These are phyloP conservation scores for Clavelina lepadiformis DNA, from an alignment of 23 tunicate species.

Conservation along the genomic window DNA sequence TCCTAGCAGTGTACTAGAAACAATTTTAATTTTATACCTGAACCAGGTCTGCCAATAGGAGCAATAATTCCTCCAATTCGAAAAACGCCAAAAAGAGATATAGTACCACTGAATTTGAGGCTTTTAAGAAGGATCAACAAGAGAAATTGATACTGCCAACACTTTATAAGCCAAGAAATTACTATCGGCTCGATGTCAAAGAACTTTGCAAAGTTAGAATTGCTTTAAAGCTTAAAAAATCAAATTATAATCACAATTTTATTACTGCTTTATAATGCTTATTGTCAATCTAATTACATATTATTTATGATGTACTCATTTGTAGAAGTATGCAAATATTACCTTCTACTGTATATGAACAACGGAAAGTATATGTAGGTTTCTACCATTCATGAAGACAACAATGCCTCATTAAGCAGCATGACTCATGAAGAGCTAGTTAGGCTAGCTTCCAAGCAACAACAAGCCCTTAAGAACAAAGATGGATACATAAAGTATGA, in stretches of 20 bases:
- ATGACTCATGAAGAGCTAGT: slow-evolving; percentile 63
- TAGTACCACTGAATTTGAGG: too few relatives aligned
- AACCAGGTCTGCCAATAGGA: too few relatives aligned
- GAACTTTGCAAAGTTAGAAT: slow-evolving; percentile 79
- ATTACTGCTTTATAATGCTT: too few relatives aligned
- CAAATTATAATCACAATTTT: too few relatives aligned
- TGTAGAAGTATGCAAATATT: neutral
- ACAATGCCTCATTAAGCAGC: slow-evolving; percentile 20
- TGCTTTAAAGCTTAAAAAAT: too few relatives aligned
- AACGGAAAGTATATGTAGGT: slow-evolving; percentile 39
- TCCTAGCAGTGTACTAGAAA: too few relatives aligned
- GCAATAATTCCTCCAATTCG: too few relatives aligned
- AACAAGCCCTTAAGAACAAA: slow-evolving; percentile 26
- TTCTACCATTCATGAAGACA: slow-evolving; percentile 79
- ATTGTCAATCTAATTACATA: too few relatives aligned
- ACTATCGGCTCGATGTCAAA: slow-evolving; percentile 80
- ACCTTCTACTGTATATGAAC: too few relatives aligned
- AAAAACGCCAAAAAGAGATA: too few relatives aligned
- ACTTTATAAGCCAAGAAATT: slow-evolving; percentile 60
- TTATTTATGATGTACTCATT: neutral
- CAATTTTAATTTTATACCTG: too few relatives aligned
- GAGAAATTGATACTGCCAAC: slow-evolving; percentile 14
- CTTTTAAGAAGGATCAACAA: too few relatives aligned
- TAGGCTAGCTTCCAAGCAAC: slow-evolving; percentile 44
- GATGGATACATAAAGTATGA: slow-evolving; percentile 54